phyloP scores from a whole-genome alignment of 2,113 vertebrate species.

The Coturnix japonica region DNA sequence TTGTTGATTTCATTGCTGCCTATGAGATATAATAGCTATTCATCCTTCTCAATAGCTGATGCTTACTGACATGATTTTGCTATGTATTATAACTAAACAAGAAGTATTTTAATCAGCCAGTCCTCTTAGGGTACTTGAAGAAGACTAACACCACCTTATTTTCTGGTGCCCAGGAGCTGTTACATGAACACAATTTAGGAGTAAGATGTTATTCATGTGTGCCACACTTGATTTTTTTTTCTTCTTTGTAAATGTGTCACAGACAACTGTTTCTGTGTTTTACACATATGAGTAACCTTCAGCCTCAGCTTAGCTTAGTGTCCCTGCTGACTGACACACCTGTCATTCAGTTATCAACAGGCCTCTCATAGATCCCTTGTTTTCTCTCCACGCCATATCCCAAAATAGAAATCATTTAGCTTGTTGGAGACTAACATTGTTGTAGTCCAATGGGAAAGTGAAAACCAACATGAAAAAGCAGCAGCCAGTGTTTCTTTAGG shows the following conservation, averaged over 20 bases:
- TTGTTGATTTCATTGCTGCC: neutral
- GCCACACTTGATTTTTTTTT: neutral
- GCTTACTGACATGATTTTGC: neutral
- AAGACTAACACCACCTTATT: neutral
- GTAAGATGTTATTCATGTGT: neutral
- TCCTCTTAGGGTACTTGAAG: neutral
- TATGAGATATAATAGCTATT: neutral
- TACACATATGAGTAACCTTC: neutral
- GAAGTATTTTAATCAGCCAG: neutral
- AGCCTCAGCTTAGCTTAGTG: neutral
- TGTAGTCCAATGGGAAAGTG: neutral
- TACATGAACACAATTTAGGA: neutral
- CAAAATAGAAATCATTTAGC: neutral
- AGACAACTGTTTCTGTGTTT: slow-evolving; percentile 44
- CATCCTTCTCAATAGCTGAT: neutral
- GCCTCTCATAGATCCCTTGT: neutral
- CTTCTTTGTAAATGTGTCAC: neutral
- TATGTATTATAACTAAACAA: neutral
- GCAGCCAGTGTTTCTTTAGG: neutral
- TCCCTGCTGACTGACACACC: neutral
- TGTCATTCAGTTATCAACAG: neutral
- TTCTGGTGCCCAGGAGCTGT: neutral
- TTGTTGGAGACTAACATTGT: neutral
- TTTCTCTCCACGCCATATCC: neutral
- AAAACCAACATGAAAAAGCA: neutral